Evolutionary conservation across 2,113 vertebrate genomes (phyloP), one percentile per base, ranked within the genome.

Genomic region (Oryzias curvinotus): DNA sequence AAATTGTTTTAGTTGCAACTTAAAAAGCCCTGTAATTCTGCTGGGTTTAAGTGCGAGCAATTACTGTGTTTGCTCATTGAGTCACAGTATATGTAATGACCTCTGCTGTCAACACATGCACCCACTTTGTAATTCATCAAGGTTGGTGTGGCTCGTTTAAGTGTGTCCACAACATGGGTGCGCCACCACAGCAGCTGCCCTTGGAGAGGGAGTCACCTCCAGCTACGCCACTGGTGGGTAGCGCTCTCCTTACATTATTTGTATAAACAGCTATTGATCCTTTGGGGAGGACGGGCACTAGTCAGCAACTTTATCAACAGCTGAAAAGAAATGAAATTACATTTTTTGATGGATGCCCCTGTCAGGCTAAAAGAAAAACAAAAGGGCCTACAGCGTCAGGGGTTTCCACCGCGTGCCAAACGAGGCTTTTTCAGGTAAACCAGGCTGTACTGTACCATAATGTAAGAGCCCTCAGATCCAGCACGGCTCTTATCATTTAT

Each of bases 261-360:
- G 85, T 71, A 84, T 87, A 90, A 89, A 90, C 87, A 81, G 77
- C 82, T 87, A 91, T 91, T 83, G 88, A 91, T 92, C 86, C 85
- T 79, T 66, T 30, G 74, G 84, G 66, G 72, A 69, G 84, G 81
- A 89, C 84, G 84, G 87, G 83, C 85, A 85, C 83, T 81, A 89
- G 88, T 91, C 89, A 92, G 90, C 91, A 90, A 90, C 89, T 92
- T 92, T 89, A 91, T 91, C 86, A 89, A 85, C 77, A 88, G 65
- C 87, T 78, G 59, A 77, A 82, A 85, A 89, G 83, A 89, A 90
- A 89, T 89, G 75, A 89, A 90, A 90, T 89, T 90, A 86, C 79
- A 86, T 86, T 86, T 87, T 87, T 87, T 91, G 90, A 92, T 92
- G 89, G 91, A 92, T 92, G 89, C 86, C 78, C 83, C 88, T 89